Conservation (phyloP, 2,888 invertebrate genomes). For the Diploptera punctata region DNA sequence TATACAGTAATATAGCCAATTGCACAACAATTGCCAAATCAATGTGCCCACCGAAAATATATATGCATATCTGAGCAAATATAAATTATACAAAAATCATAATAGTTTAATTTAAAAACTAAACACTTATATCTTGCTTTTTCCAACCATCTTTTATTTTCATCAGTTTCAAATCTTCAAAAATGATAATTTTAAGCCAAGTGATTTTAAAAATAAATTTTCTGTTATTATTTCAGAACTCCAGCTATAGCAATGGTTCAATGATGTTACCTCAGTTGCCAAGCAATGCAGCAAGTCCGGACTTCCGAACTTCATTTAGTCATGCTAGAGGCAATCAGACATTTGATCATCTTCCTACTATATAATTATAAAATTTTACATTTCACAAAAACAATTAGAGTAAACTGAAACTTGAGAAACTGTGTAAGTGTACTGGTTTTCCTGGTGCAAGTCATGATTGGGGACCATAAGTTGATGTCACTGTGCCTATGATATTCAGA, state of each 20-base stretch:
- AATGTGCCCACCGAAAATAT: no score
- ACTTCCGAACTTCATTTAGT: conserved; percentile 44
- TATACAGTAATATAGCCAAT: no score
- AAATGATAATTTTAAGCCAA: no score
- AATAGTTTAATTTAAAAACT: no score
- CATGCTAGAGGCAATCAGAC: conserved; percentile 55
- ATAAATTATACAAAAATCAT: no score
- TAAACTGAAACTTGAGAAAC: background rate
- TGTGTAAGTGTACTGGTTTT: background rate
- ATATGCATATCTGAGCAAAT: no score
- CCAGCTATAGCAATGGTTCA: conserved; percentile 63
- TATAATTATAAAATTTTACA: conserved; percentile 54
- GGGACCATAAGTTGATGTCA: conserved; percentile 8
- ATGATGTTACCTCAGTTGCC: conserved; percentile 67
- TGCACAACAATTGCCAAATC: no score
- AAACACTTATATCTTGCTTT: no score
- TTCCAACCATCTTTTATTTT: no score
- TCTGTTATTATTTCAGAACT: conserved; percentile 54
- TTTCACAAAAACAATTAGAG: background rate
- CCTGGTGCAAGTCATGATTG: background rate
- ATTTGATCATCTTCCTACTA: conserved; percentile 76
- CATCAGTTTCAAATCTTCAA: no score
- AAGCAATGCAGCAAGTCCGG: conserved; percentile 57
- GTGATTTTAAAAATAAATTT: no score
- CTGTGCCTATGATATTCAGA: background rate